Base-by-base conservation (phyloP, 2,797 vertebrate species). In the Ceryle rudis region DNA sequence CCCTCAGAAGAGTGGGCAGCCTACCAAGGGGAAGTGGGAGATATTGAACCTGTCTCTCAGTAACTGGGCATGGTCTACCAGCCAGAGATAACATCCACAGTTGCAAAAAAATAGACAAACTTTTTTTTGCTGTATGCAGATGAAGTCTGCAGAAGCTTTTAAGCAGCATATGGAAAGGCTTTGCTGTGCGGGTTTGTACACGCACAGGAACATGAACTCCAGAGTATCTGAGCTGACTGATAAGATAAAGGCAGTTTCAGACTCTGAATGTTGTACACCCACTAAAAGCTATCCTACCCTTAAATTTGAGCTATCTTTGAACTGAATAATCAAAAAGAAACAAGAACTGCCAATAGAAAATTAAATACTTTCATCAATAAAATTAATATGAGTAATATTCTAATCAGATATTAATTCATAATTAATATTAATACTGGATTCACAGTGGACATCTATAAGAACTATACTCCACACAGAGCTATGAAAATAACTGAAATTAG, bases 391-490 rank as follows among this genome's bases (percentile, higher is more conserved):
- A 57, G 17, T 54, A 69, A 39, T n/a, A 54, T 25, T 52, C 3
- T 8, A 4, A 78, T 66, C 51, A 60, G 70, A 74, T 73, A 87
- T 78, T 67, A 44, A 46, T 78, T 89, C 3, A 28, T 69, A 57
- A 69, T 60, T 22, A 67, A 14, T 75, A 31, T 4, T 64, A 74
- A 44, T 42, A 54, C 2, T 77, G 28, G 46, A 11, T 29, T 20
- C 5, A 52, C 3, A 62, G 8, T 37, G n/a, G 18, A 15, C 6
- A 46, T 57, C 35, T 57, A 33, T 44, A 81, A 86, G 12, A 44
- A 2, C 16, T 57, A 37, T 31, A 29, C 1, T 26, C 10, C 11
- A 20, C 1, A 2, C 8, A 55, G 18, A 77, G 7, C 4, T 70
- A 31, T 21, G 18, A 80, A 92, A 88, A 66, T 13, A 71, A 33